phyloP scores from a whole-genome alignment of 2,113 vertebrate species.

The Brevimyrus niger region DNA sequence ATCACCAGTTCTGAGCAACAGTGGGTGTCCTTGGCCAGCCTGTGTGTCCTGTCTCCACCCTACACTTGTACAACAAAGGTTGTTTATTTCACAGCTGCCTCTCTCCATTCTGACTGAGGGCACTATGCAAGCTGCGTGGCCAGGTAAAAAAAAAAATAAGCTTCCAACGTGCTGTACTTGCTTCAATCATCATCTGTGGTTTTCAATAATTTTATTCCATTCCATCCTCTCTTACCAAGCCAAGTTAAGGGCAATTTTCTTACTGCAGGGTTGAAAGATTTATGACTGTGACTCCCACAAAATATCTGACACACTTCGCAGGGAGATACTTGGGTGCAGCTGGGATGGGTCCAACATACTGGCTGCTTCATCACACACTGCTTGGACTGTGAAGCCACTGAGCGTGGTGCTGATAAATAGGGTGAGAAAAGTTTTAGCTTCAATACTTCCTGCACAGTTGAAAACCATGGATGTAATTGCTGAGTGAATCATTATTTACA shows the following conservation, averaged over 20 bases:
- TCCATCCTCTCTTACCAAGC: background rate
- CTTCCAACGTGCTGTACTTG: background rate
- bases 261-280: background rate
- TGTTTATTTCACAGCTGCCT: background rate
- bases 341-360: background rate
- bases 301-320: background rate
- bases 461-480: background rate
- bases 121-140: background rate
- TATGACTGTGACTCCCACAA: background rate
- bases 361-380: background rate
- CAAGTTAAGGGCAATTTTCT: background rate
- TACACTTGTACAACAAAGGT: background rate
- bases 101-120: background rate
- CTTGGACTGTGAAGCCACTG: background rate
- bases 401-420: background rate
- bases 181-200: background rate
- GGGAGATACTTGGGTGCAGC: background rate
- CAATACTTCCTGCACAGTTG: background rate
- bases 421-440: background rate
- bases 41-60: background rate
- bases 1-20: background rate
- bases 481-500: conserved; percentile 1
- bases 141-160: background rate
- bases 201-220: background rate
- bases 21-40: background rate